Evolutionary conservation across 2,797 vertebrate genomes (phyloP), one percentile per base, ranked within the genome.

Genomic region (Fistularia commersonii): DNA sequence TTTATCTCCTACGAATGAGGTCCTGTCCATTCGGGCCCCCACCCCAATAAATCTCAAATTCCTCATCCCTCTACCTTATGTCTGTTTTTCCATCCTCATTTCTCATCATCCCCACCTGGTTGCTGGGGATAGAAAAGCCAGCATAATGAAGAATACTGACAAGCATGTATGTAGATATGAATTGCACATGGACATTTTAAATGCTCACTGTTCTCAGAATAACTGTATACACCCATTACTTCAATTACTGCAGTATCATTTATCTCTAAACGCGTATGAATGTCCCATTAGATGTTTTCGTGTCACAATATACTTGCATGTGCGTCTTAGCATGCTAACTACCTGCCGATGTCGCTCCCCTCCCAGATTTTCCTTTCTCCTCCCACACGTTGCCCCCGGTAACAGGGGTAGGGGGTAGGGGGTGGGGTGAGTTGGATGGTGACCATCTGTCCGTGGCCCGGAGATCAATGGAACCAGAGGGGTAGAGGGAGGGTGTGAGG

Each of bases 381-480:
- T 69, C 58, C 51, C 14, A 61, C 61, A 73, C 54, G 71, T 86
- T 84, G 74, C 71, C 74, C 78, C 51, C 78, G 33, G 80, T 83
- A 77, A 87, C 77, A 63, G 47, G 33, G 69, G 45, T 42, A 43
- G 41, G 45, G 38, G 51, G 51, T 49, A 13, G 39, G n/a, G 47
- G 10, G 8, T 9, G 42, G 5, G 39, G 37, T 50, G 52, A 71
- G 11, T 49, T 23, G 58, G 62, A 67, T 69, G 58, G 66, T 82
- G 83, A 81, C 88, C 87, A 89, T 89, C 89, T 91, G 88, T 87
- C 83, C 79, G 83, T 72, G 75, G 79, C 77, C 75, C 46, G 8
- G 50, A 80, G 83, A 88, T 88, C 83, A 90, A 89, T 87, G 81
- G 79, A 76, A 61, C 41, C 54, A 48, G 70, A 64, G 51, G 61